Evolutionary conservation across 2,113 vertebrate genomes (phyloP), one percentile per base, ranked within the genome.

Genomic region (Xerus inauris): DNA sequence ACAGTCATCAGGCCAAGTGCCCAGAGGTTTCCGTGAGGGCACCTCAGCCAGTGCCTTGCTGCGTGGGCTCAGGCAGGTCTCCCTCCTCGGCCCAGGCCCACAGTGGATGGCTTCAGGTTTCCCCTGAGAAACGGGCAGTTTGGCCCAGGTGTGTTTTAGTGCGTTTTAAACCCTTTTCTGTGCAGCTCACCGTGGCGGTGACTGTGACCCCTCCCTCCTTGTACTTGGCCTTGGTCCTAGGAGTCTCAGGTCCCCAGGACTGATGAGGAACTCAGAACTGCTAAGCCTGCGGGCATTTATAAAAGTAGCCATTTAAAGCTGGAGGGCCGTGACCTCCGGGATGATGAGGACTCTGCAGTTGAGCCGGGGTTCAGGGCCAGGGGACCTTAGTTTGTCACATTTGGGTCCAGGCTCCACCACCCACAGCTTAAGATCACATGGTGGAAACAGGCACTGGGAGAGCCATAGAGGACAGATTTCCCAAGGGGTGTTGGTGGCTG

Each of bases 101-200:
- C 38, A 28, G 51, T 19, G 73, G 24, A 17, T 51, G n/a, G 24
- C 75, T 80, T 90, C 30, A 14, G 47, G 32, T 82, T 67, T 59
- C 13, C 42, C 28, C 8, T 83, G 84, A 64, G 67, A 72, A 54
- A 59, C 9, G 14, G 77, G n/a, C 19, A 16, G 6, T 12, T 38
- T 10, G 64, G 47, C 40, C 20, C 8, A 9, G 24, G 35, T 57
- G 8, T n/a, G n/a, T n/a, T n/a, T n/a, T n/a, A n/a, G n/a, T 51
- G n/a, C 10, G 6, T 67, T 32, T 10, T 22, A 30, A 54, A 38
- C 42, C 20, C 42, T 75, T 85, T 88, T 22, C 77, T 32, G n/a
- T 57, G 49, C 20, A 3, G 16, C 32, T 2, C 0, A 38, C 1
- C 20, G 5, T 17, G n/a, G 28, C 51, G 54, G 9, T 30, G 79